phyloP scores from a whole-genome alignment of 2,888 invertebrate genomes.

The Drosophila setosimentum region DNA sequence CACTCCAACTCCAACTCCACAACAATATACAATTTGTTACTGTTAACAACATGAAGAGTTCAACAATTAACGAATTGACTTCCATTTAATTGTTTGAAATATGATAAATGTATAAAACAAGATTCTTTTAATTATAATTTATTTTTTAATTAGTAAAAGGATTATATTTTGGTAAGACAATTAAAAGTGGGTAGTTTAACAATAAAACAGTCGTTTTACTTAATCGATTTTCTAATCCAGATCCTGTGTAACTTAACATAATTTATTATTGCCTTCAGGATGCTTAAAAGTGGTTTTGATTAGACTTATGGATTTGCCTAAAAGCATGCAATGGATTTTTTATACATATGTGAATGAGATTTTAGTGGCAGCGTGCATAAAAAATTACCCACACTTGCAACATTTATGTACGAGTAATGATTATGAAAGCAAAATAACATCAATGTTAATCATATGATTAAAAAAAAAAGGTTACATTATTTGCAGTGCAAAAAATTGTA shows the following conservation, averaged over 20 bases:
- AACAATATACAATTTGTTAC: neutral
- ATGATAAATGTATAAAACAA: neutral
- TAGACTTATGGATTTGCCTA: constrained; percentile 28
- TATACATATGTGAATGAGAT: neutral
- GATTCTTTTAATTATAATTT: neutral
- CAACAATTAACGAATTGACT: neutral
- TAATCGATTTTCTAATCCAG: neutral
- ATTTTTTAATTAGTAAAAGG: neutral
- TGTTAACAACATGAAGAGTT: neutral
- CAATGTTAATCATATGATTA: neutral
- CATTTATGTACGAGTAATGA: neutral
- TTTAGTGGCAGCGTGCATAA: neutral
- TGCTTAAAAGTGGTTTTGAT: neutral
- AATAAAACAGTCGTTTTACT: neutral
- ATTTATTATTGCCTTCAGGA: neutral
- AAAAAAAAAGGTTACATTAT: too few species aligned
- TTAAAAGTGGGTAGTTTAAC: too few species aligned
- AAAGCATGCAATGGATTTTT: constrained; percentile 46
- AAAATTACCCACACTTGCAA: neutral
- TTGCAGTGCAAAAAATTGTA: neutral
- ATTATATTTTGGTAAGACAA: neutral
- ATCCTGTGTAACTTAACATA: neutral
- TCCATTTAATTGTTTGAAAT: neutral
- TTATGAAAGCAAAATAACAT: neutral
- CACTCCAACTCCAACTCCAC: neutral